Base-by-base conservation (phyloP, 2,113 vertebrate species). In the Telmatochromis bifrenatus region DNA sequence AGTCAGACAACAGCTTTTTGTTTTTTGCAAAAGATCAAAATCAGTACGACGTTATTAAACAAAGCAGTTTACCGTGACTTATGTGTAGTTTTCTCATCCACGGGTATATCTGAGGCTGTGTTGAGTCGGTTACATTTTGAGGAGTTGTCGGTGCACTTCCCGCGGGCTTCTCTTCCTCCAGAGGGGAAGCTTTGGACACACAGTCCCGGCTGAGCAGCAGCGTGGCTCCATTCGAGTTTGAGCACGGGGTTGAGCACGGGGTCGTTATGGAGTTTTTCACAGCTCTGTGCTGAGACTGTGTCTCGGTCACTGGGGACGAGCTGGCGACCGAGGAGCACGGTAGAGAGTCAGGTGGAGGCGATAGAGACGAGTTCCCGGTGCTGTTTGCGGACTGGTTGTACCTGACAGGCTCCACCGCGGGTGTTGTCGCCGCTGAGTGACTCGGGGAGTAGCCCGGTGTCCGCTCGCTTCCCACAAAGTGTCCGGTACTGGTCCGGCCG, bases 31-130 rank as follows among this genome's bases (percentile, higher is more conserved):
- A 54, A 47, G 49, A 56, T 54, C 33, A 80, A 87, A 89, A 90
- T 82, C 79, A 85, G 90, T 42, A 65, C 2, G 15, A 65, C 47
- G 84, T 81, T 4, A 33, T 73, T 84, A 70, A 85, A 56, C 49
- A 23, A 55, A 81, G 31, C 33, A 62, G 92, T 96, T 98, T 99
- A 99, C 98, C 98, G 95, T 99, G 98, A 97, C 96, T 99, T 98
- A 99, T 98, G 92, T 99, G 98, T 90, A 99, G 98, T 96, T 99
- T 99, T 95, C 98, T 96, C 98, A 99, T 99, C 98, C 98, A 99
- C 45, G 98, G 98, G 92, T 99, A 99, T 95, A 99, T 99, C 96
- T 99, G 98, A 92, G 98, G 98, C 84, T 99, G 98, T 62, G 96
- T 73, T 33, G 96, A 96, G 93, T 98, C 98, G 92, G 94, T 97